Conservation (phyloP, 2,113 vertebrate species). For the Microcebus lehilahytsara region DNA sequence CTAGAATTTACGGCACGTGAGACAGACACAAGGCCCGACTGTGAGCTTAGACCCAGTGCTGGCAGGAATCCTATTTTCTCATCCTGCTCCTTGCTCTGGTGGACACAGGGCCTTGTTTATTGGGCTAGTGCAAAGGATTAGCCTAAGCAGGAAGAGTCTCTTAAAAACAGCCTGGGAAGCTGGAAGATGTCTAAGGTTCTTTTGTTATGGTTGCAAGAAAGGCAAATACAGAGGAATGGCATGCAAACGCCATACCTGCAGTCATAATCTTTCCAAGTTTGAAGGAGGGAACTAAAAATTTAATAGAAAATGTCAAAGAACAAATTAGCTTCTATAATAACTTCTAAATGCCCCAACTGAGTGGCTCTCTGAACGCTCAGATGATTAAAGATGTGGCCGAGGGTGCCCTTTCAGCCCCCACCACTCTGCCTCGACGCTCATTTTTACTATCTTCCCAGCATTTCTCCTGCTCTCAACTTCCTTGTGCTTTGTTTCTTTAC, state of each 20-base stretch:
- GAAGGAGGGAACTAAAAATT: constrained; percentile 60
- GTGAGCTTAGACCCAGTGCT: neutral
- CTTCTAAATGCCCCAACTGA: constrained; percentile 25
- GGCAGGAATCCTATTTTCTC: neutral
- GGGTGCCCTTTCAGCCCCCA: neutral
- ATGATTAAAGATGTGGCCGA: constrained; percentile 42
- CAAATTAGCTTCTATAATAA: constrained; percentile 55
- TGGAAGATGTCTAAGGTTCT: neutral
- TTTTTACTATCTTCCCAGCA: neutral
- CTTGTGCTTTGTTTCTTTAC: neutral
- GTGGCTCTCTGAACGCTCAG: constrained; percentile 31
- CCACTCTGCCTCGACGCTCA: neutral
- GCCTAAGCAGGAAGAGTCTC: neutral
- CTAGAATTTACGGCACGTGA: neutral
- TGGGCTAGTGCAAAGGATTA: neutral
- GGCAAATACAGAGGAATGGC: neutral
- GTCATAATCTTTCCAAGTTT: constrained; percentile 49
- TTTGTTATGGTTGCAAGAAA: neutral
- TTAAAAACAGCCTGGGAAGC: neutral
- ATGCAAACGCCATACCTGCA: neutral
- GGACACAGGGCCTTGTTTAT: neutral
- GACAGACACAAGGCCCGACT: neutral
- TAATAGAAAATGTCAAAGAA: constrained; percentile 45
- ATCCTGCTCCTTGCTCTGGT: neutral
- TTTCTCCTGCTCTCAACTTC: neutral